Evolutionary conservation across 2,797 vertebrate species (phyloP).

Genomic region (Carcharodon carcharias): DNA sequence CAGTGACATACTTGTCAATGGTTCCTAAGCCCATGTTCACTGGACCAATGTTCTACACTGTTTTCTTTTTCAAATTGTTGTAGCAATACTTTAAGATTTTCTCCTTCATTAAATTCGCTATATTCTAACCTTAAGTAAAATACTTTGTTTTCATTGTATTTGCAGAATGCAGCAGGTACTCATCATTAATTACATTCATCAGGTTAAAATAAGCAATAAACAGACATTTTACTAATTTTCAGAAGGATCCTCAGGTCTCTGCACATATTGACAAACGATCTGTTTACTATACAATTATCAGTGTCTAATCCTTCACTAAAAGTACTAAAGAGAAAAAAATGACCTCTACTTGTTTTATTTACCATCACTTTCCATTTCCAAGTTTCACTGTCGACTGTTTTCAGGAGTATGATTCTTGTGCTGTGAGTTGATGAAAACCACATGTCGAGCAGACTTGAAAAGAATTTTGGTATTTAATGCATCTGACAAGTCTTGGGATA

Average conservation of each 20-base stretch:
- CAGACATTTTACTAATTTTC: neutral
- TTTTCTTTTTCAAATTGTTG: neutral
- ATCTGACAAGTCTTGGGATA: neutral
- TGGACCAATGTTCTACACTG: neutral
- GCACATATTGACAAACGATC: neutral
- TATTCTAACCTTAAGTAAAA: neutral
- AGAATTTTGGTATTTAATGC: neutral
- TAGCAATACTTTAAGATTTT: neutral
- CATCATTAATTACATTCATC: neutral
- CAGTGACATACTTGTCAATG: neutral
- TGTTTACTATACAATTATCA: neutral
- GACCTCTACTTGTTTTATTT: neutral
- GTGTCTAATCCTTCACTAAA: neutral
- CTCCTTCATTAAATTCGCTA: neutral
- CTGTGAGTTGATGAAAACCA: neutral
- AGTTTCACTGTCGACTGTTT: neutral
- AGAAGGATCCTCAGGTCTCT: neutral
- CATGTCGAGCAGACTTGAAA: neutral
- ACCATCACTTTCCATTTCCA: neutral
- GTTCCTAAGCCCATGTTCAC: neutral
- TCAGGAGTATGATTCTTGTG: neutral
- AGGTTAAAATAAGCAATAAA: neutral
- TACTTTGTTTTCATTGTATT: neutral
- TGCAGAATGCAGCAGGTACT: neutral
- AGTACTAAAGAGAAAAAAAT: neutral